These are phyloP conservation scores for Parazoanthus darwini DNA, from an alignment of 92 coral and sea anemone genomes.

Conservation along the genomic window DNA sequence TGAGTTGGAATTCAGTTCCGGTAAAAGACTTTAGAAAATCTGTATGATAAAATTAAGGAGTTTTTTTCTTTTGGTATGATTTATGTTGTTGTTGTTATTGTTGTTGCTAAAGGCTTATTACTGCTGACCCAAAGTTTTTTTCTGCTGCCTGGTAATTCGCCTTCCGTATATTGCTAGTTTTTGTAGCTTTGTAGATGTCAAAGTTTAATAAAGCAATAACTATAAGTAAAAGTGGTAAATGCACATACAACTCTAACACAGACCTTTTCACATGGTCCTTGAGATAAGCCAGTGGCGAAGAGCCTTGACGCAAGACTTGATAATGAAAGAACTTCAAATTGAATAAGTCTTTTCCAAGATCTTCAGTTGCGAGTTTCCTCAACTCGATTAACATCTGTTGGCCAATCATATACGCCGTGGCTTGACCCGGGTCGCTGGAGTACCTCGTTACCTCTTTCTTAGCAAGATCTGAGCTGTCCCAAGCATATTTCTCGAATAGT, in stretches of 20 bases:
- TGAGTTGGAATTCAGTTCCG: no score
- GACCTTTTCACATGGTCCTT: slow-evolving; percentile 7
- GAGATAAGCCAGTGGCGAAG: slow-evolving; percentile 12
- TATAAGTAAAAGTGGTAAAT: not conserved
- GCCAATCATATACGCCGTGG: slow-evolving; percentile 10
- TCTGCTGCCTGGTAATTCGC: not conserved
- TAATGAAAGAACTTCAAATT: not conserved
- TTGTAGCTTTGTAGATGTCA: not conserved
- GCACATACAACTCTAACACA: not conserved
- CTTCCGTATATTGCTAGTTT: not conserved
- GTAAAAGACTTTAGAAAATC: no score
- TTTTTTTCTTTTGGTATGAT: no score
- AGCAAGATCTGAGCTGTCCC: slow-evolving; percentile 9
- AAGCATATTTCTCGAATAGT: slow-evolving; percentile 2
- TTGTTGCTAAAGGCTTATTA: no score
- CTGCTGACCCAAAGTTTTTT: no score
- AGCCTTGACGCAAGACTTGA: slow-evolving; percentile 9
- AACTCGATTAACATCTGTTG: not conserved
- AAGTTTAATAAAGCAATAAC: no score
- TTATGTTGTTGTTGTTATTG: no score
- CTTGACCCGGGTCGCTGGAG: slow-evolving; percentile 16
- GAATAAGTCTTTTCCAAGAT: not conserved
- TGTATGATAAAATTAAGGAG: no score
- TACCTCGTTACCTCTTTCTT: slow-evolving; percentile 17
- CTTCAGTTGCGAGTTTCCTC: not conserved